Base-by-base conservation (phyloP, 2,797 vertebrate species). In the Craterocephalus amniculus region DNA sequence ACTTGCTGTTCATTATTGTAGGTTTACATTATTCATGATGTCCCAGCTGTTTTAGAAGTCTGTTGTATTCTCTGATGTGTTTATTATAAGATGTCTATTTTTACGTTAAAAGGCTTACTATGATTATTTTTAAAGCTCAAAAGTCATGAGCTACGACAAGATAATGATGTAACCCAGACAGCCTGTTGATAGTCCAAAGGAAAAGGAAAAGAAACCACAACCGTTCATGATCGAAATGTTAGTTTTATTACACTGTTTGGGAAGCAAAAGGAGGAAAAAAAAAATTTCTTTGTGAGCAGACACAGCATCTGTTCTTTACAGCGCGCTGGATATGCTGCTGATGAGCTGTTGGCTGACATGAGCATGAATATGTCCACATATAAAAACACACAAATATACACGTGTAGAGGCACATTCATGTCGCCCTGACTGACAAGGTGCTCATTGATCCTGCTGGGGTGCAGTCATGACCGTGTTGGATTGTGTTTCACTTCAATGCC, bases 311-410 rank as follows among this genome's bases (percentile, higher is more conserved):
- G 70, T 70, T 77, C 87, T 93, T 92, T 93, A 94, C 90, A 88
- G 83, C 76, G 88, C 89, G 90, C 65, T n/a, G 78, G 74, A 75
- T 70, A 70, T 64, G 63, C 60, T 66, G 61, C 83, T 80, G 87
- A 91, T 83, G 81, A 88, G 79, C 89, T 92, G 92, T 86, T 64
- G 64, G 80, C 83, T 86, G 89, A 91, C 72, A 62, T 66, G 82
- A 76, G 62, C 82, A 79, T 75, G 67, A 54, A 76, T 76, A 63
- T 67, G 74, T 86, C 76, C 0, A 34, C 40, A 63, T 48, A 76
- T 73, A 61, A 81, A 71, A 64, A 59, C 45, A 81, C 65, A 62
- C 54, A 74, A 51, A 70, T 0, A 74, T 27, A 66, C 64, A 31
- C 60, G 31, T 16, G 51, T 63, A 18, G 43, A 76, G 56, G 79